Conservation (phyloP, 2,888 invertebrate genomes). For the Anticlea derivata region DNA sequence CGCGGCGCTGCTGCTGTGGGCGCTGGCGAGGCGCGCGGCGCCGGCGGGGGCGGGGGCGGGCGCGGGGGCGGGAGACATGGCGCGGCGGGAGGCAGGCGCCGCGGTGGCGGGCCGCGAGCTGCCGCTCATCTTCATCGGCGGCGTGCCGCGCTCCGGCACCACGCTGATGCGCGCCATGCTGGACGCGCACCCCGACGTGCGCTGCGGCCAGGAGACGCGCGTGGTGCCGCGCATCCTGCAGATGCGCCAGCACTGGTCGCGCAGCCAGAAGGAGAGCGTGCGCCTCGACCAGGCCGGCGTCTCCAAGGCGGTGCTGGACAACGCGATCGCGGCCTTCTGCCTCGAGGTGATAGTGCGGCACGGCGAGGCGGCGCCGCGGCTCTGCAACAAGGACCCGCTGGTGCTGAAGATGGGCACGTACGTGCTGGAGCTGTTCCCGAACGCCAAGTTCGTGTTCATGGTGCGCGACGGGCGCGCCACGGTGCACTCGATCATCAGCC, state of each 20-base stretch:
- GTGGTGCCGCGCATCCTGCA: slow-evolving; percentile 98
- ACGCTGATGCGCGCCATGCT: slow-evolving; percentile 99
- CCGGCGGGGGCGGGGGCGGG: slow-evolving; percentile 43
- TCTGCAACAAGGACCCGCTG: slow-evolving; percentile 99
- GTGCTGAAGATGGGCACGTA: slow-evolving; percentile 98
- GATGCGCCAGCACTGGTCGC: slow-evolving; percentile 97
- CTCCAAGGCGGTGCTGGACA: slow-evolving; percentile 94
- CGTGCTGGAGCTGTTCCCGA: slow-evolving; percentile 97
- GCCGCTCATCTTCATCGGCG: slow-evolving; percentile 98
- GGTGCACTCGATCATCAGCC: slow-evolving; percentile 98
- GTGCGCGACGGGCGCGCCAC: slow-evolving; percentile 99
- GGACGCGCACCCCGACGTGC: slow-evolving; percentile 98
- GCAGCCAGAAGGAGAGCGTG: slow-evolving; percentile 95
- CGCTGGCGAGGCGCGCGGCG: slow-evolving; percentile 36
- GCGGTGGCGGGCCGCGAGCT: slow-evolving; percentile 90
- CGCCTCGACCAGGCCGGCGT: slow-evolving; percentile 97
- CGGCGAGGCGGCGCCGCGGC: slow-evolving; percentile 96
- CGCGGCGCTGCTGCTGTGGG: slow-evolving; percentile 31
- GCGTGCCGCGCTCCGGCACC: slow-evolving; percentile 98
- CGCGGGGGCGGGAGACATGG: slow-evolving; percentile 45
- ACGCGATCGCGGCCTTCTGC: slow-evolving; percentile 98
- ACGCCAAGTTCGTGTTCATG: slow-evolving; percentile 99
- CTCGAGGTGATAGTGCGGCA: slow-evolving; percentile 96
- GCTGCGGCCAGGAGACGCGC: slow-evolving; percentile 98
- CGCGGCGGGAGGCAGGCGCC: slow-evolving; percentile 44